Evolutionary conservation across 2,797 vertebrate species (phyloP), one percentile per base, ranked within the genome.

Genomic region (Acrocephalus scirpaceus): DNA sequence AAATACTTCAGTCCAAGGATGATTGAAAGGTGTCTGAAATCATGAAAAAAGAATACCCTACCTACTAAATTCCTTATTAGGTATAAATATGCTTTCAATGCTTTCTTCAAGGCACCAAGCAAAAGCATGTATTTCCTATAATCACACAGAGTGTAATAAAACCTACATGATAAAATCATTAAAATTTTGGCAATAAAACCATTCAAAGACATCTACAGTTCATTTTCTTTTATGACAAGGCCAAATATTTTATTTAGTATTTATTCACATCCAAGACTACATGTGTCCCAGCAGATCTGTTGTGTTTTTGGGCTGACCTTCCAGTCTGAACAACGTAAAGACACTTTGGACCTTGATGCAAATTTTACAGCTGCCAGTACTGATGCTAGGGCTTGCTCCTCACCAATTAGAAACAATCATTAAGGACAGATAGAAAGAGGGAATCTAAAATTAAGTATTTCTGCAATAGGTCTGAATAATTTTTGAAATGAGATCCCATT

Each of bases 1-100:
- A 91, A 88, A 19, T 42, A 30, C 10, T 56, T 70, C 29, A 36
- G 14, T 36, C 13, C 18, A 48, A 30, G 16, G 3, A 23, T 40
- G 12, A 42, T 5, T 79, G 30, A 32, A 90, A 67, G 7, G 21
- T 18, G 9, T 29, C 34, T 50, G 25, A 71, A 27, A 45, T 50
- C 3, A 38, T 0, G 0, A 10, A 74, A 75, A 67, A 58, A 58
- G 61, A 45, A 38, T 7, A 32, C 2, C 2, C 13, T n/a, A 16
- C 23, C 13, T 64, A 66, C 29, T 34, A 73, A 85, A 38, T 13
- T 9, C 5, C 14, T 62, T 2, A 44, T 47, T 58, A 47, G 5
- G 29, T 74, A 6, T 25, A 42, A 44, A 10, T 51, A 29, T 45
- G 11, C 2, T 84, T 89, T 66, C 22, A 56, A 22, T 29, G 8